Evolutionary conservation across 2,797 vertebrate genomes (phyloP), one percentile per base, ranked within the genome.

Genomic region (Hoplostethus atlanticus): DNA sequence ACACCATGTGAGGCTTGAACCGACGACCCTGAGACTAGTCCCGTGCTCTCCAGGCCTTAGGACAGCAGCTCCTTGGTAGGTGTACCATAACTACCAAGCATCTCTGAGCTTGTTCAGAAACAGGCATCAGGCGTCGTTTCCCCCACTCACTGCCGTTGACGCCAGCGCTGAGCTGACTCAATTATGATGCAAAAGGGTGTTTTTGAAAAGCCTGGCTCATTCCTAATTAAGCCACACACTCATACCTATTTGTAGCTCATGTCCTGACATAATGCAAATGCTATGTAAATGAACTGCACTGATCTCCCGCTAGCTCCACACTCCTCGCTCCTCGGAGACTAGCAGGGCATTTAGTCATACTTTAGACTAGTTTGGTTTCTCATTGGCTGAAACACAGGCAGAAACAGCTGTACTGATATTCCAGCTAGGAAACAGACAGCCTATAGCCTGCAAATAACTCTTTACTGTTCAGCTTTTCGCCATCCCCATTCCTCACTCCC

Each of bases 191-290:
- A 89, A 90, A 91, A 84, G 83, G 84, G 89, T 92, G 91, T 92
- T 93, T 93, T 92, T 93, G 87, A 93, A 93, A 94, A 94, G 91
- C 84, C 84, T 86, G 88, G 91, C 92, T 92, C 91, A 91, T 93
- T 92, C 91, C 88, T 93, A 94, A 95, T 95, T 94, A 95, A 93
- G 93, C 91, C 91, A 91, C 91, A 92, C 91, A 93, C 91, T 93
- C 92, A 90, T 93, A 94, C 93, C 93, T 94, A 94, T 95, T 94
- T 94, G 94, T 93, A 94, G 92, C 93, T 92, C 91, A 91, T 91
- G 92, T 94, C 91, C 93, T 94, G 91, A 94, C 93, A 92, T 93
- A 92, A 95, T 95, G 94, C 93, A 93, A 94, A 94, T 94, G 83
- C 86, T 89, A 94, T 95, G 93, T 87, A 94, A 94, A 95, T 94